These are phyloP conservation scores for Hycleus cichorii DNA, from an alignment of 1,140 invertebrate species.

Conservation along the genomic window DNA sequence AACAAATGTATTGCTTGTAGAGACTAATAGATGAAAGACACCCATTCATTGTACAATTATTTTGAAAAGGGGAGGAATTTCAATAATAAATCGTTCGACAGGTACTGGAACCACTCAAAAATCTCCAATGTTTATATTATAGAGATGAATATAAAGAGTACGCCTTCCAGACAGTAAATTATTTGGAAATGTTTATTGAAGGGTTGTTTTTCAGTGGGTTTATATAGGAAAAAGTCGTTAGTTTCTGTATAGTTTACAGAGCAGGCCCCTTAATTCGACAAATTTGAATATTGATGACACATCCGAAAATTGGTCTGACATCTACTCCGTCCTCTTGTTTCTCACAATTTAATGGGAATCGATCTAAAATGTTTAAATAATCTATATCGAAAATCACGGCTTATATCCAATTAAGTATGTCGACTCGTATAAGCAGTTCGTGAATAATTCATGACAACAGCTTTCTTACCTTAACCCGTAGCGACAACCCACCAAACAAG, in stretches of 20 bases:
- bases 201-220: too few species aligned
- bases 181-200: too few species aligned
- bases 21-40: too few species aligned
- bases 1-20: too few species aligned
- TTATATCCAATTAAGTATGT: constrained; percentile 35
- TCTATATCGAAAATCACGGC: constrained; percentile 33
- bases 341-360: constrained; percentile 19
- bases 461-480: constrained; percentile 38
- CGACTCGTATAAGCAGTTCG: constrained; percentile 26
- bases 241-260: too few species aligned
- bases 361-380: constrained; percentile 29
- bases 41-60: not conserved
- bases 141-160: not conserved
- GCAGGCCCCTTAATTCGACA: constrained; percentile 1
- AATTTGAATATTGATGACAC: constrained; percentile 7
- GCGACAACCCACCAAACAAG: constrained; percentile 36
- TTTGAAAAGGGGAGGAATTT: not conserved
- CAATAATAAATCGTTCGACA: constrained; percentile 11
- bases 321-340: not conserved
- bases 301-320: constrained; percentile 9
- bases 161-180: too few species aligned
- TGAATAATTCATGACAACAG: constrained; percentile 39
- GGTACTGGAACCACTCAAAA: not conserved
- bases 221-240: too few species aligned
- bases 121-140: not conserved